Evolutionary conservation across 2,888 invertebrate genomes (phyloP).

Genomic region (Drosophila nr. perissopoda): DNA sequence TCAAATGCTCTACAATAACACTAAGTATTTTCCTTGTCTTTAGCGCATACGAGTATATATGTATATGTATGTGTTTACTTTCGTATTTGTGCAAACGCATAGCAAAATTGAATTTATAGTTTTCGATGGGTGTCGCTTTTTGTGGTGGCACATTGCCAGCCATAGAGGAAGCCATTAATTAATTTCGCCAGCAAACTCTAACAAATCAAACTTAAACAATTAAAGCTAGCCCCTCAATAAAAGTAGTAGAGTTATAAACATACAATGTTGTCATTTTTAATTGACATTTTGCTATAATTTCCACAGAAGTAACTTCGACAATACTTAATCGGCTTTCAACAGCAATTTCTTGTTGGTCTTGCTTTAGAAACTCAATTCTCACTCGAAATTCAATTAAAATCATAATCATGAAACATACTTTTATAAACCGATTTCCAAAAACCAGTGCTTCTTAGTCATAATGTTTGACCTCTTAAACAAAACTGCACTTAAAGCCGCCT

Average conservation of each 20-base stretch:
- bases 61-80: background rate
- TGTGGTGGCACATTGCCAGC: conserved; percentile 62
- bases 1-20: conserved; percentile 17
- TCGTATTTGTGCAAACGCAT: conserved; percentile 58
- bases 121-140: conserved; percentile 35
- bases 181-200: conserved; percentile 49
- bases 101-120: conserved; percentile 75
- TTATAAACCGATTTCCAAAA: background rate
- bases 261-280: background rate
- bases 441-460: background rate
- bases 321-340: background rate
- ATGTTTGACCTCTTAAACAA: background rate
- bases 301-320: background rate
- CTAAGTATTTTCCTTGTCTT: conserved; percentile 31
- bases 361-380: background rate
- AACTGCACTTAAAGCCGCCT: background rate
- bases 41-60: conserved; percentile 12
- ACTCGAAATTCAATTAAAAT: no score
- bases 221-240: conserved; percentile 30
- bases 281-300: background rate
- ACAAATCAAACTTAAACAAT: conserved; percentile 44
- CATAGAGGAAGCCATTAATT: conserved; percentile 71
- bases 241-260: background rate
- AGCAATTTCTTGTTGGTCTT: background rate
- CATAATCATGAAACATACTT: no score